phyloP scores from a whole-genome alignment of 2,113 vertebrate genomes.

The Potamarius usumacintae region DNA sequence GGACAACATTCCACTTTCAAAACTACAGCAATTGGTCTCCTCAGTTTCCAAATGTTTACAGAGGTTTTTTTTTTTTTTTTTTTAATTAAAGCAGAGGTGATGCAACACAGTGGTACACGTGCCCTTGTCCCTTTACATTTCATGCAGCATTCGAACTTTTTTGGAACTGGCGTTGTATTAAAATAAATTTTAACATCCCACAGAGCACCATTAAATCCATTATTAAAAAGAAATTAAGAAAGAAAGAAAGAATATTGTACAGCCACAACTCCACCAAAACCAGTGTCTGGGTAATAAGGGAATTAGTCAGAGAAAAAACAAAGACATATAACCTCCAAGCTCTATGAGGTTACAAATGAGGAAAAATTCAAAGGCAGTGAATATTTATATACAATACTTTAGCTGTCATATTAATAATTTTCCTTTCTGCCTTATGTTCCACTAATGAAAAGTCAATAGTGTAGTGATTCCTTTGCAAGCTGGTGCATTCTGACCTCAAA shows the following conservation, averaged over 20 bases:
- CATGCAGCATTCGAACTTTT: no score
- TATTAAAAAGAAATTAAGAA: background rate
- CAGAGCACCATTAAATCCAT: background rate
- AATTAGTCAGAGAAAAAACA: background rate
- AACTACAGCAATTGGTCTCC: no score
- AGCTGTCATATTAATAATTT: slow-evolving; percentile 15
- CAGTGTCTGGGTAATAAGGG: background rate
- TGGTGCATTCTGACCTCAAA: background rate
- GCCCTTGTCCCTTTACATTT: no score
- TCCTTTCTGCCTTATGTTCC: slow-evolving; percentile 7
- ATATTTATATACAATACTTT: background rate
- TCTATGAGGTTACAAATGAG: background rate
- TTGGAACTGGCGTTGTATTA: background rate
- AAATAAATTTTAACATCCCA: background rate
- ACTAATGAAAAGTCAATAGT: slow-evolving; percentile 14
- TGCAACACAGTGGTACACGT: no score
- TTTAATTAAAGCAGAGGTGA: no score
- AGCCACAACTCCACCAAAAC: background rate
- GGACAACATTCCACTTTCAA: no score
- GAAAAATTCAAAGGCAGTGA: background rate
- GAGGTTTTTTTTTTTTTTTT: no score
- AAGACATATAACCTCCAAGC: no score
- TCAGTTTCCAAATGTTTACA: no score
- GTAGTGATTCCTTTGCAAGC: background rate
- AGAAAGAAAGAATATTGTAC: background rate